Conservation (phyloP, 2,113 vertebrate genomes). For the Hystrix cristata region DNA sequence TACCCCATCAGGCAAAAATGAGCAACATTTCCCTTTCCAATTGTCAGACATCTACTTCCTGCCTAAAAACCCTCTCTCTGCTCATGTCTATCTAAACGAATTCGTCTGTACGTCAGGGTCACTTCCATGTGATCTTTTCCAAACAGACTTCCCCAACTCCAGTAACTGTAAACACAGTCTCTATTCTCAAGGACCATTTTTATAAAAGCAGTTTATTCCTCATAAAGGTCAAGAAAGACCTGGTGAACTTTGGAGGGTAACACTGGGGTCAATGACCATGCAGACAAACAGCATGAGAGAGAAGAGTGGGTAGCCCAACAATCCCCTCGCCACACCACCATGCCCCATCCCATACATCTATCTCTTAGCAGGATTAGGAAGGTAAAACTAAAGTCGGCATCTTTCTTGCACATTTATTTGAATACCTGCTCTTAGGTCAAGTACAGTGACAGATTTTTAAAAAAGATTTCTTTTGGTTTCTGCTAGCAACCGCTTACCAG, state of each 20-base stretch:
- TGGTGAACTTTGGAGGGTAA: background rate
- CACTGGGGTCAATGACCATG: background rate
- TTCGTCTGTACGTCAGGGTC: background rate
- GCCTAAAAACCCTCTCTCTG: background rate
- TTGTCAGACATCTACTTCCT: background rate
- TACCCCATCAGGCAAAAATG: background rate
- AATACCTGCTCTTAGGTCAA: constrained; percentile 21
- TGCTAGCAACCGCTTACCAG: background rate
- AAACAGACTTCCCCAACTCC: background rate
- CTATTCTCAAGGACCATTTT: background rate
- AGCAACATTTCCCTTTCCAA: background rate
- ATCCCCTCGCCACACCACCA: too few relatives aligned
- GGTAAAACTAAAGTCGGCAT: background rate
- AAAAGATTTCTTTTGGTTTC: background rate
- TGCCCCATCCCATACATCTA: background rate
- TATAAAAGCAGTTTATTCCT: background rate
- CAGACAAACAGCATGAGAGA: background rate
- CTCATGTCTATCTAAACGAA: background rate
- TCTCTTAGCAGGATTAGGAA: background rate
- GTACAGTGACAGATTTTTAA: background rate
- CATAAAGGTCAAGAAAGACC: background rate
- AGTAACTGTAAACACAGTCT: background rate
- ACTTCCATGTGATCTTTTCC: background rate
- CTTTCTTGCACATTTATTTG: background rate
- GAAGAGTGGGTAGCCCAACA: background rate